Conservation (phyloP, 92 coral and sea anemone species). For the Porites divaricata region DNA sequence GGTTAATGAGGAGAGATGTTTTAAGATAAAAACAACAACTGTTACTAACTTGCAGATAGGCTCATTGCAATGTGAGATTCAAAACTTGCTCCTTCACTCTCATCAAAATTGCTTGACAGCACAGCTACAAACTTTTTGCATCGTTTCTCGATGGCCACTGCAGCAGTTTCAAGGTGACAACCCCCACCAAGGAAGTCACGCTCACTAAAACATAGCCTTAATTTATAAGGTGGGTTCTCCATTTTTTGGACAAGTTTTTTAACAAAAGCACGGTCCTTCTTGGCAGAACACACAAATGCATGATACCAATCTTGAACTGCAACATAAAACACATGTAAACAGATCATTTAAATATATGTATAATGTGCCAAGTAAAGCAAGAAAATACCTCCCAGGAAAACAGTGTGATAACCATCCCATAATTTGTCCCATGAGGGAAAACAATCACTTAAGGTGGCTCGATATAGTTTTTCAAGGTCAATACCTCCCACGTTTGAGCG, state of each 20-base stretch:
- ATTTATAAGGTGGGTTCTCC: conserved; percentile 75
- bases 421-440: too few relatives aligned
- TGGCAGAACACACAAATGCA: conserved; percentile 87
- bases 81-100: conserved; percentile 71
- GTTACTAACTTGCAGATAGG: conserved; percentile 83
- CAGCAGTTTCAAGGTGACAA: conserved; percentile 51
- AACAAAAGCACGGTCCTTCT: conserved; percentile 72
- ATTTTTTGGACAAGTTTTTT: conserved; percentile 59
- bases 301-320: conserved; percentile 60
- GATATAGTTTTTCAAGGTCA: too few relatives aligned
- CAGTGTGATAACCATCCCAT: too few relatives aligned
- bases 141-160: conserved; percentile 72
- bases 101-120: conserved; percentile 70
- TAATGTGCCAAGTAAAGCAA: too few relatives aligned
- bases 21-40: too few relatives aligned
- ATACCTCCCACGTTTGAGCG: too few relatives aligned
- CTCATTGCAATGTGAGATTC: conserved; percentile 85
- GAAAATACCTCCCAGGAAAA: too few relatives aligned
- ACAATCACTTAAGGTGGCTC: too few relatives aligned
- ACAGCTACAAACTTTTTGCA: conserved; percentile 81
- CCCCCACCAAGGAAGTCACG: conserved; percentile 86
- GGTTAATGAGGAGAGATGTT: too few relatives aligned
- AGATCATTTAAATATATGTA: too few relatives aligned
- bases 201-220: conserved; percentile 69
- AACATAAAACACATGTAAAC: neutral